phyloP scores from a whole-genome alignment of 2,113 vertebrate species.

The Halcyon malimbica region DNA sequence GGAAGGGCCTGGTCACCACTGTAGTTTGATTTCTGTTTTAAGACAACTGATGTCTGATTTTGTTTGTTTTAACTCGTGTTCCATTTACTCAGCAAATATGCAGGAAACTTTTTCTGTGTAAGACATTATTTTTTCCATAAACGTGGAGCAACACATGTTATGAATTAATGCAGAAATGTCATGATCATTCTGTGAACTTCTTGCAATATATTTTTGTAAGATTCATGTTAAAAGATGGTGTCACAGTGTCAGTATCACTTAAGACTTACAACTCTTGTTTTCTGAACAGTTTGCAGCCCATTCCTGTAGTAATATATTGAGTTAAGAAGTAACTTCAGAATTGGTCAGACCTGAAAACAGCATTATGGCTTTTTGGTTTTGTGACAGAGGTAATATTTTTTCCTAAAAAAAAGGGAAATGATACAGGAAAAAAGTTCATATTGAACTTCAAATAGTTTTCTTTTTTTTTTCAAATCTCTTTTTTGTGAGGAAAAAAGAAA shows the following conservation, averaged over 20 bases:
- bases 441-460: neutral
- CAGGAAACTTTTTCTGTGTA: neutral
- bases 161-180: neutral
- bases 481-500: neutral
- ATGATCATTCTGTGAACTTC: neutral
- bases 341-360: neutral
- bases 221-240: neutral
- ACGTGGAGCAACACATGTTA: neutral
- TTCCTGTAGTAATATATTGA: neutral
- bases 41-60: neutral
- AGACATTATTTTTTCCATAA: neutral
- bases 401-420: neutral
- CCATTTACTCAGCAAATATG: neutral
- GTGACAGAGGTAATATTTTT: neutral
- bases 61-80: neutral
- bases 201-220: neutral
- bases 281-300: neutral
- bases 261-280: neutral
- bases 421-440: neutral
- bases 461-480: neutral
- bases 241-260: neutral
- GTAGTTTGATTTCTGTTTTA: neutral
- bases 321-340: neutral
- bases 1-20: constrained; percentile 12
- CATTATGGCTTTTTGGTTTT: neutral